Evolutionary conservation across 2,888 invertebrate species (phyloP).

Genomic region (Lottia gigantea): DNA sequence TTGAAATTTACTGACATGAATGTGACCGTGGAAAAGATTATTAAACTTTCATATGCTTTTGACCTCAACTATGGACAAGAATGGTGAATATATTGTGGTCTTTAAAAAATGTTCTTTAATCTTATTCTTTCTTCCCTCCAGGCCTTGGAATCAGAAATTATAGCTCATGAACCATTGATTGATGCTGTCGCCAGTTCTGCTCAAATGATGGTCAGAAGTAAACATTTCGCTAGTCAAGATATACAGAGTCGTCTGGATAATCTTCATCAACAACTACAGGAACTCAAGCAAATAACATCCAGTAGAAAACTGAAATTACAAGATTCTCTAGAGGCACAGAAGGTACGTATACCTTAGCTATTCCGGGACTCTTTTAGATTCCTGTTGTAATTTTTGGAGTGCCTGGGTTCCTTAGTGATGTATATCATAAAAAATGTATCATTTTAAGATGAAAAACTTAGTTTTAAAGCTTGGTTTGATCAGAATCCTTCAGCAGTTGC

Average conservation of each 20-base stretch:
- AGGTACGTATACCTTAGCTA: conserved; percentile 70
- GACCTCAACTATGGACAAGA: too few relatives aligned
- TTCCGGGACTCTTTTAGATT: too few relatives aligned
- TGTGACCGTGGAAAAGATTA: too few relatives aligned
- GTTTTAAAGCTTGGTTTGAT: too few relatives aligned
- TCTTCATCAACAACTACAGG: conserved; percentile 78
- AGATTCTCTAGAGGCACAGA: conserved; percentile 86
- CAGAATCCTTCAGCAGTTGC: too few relatives aligned
- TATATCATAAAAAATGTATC: too few relatives aligned
- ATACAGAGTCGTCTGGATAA: conserved; percentile 78
- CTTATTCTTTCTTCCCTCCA: conserved; percentile 39
- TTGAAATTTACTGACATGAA: too few relatives aligned
- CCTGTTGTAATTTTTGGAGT: too few relatives aligned
- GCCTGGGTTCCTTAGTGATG: too few relatives aligned
- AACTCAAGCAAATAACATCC: conserved; percentile 74
- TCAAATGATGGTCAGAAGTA: conserved; percentile 81
- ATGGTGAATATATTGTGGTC: too few relatives aligned
- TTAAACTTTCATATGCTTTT: background rate
- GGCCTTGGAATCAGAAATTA: conserved; percentile 87
- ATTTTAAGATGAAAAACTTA: too few relatives aligned
- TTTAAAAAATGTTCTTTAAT: too few relatives aligned
- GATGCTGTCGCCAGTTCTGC: conserved; percentile 80
- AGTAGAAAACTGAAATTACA: conserved; percentile 77
- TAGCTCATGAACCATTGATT: conserved; percentile 87
- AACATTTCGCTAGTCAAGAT: conserved; percentile 84